Conservation (phyloP, 2,797 vertebrate species). For the Oreortyx pictus region DNA sequence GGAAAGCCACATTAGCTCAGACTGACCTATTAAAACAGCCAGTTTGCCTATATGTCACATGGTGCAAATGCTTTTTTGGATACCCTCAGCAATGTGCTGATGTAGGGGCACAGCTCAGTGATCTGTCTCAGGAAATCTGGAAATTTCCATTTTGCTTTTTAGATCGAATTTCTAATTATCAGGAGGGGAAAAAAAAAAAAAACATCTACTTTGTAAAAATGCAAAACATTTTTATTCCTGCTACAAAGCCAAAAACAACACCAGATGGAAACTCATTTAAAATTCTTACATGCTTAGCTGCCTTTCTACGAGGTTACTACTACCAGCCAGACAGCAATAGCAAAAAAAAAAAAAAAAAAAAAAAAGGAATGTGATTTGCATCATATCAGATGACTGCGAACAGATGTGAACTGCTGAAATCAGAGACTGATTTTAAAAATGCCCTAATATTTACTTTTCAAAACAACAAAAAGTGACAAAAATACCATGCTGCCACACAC, state of each 20-base stretch:
- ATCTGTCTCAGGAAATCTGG: background rate
- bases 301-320: background rate
- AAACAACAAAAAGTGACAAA: background rate
- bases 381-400: background rate
- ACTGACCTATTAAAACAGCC: background rate
- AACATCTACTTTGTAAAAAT: background rate
- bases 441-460: background rate
- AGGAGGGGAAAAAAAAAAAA: background rate
- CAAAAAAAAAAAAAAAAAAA: background rate
- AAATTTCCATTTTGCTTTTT: constrained; percentile 3
- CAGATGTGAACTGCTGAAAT: background rate
- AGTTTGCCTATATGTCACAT: background rate
- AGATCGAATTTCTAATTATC: background rate
- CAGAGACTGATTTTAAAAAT: background rate
- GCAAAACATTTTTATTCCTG: constrained; percentile 20
- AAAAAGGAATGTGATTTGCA: background rate
- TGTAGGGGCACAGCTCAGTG: background rate
- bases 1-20: background rate
- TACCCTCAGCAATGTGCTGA: background rate
- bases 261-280: constrained; percentile 62
- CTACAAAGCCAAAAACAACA: constrained; percentile 30
- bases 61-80: background rate
- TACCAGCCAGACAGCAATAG: background rate
- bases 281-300: constrained; percentile 27
- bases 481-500: background rate